Evolutionary conservation across 2,888 invertebrate species (phyloP), one percentile per base, ranked within the genome.

Genomic region (Prosapia bicincta): DNA sequence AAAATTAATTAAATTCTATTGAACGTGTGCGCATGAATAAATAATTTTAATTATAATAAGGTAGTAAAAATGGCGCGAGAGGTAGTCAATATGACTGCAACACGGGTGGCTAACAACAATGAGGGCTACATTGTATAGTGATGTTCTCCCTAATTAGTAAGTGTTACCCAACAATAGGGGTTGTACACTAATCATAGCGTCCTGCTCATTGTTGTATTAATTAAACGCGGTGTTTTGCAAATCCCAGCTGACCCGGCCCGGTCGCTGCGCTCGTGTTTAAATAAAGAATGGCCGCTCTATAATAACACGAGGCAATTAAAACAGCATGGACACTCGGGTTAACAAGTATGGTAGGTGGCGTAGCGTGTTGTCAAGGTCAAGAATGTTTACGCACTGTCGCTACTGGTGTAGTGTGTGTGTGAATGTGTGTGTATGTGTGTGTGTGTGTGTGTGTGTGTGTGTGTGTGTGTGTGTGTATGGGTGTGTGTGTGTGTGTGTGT

Each of bases 141-240:
- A 54, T 54, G 54, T 54, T 54, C n/a, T 2, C 1, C 3, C 54
- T 54, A 54, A 54, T 54, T 54, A 54, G 54, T 54, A 54, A 54
- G 54, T 54, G 54, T 54, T 54, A 54, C 54, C 54, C 54, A 54
- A 54, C 54, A 54, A 54, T 54, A 54, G 54, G 54, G 54, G 54
- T 54, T 54, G 76, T 66, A 38, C 76, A 76, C 76, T 76, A 76
- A 76, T 76, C 76, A 76, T 76, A 71, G 71, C 69, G 67, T 72
- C 72, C 65, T 68, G 43, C 76, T 73, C 76, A 76, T 76, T 76
- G 76, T 76, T 76, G 71, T 71, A 74, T 76, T 76, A 76, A 76
- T 76, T 76, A 76, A 76, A 76, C 76, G 74, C 26, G 66, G 43
- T 76, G 76, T 76, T 76, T 76, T 74, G 76, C 74, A 74, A 76